These are phyloP conservation scores for Gopherus flavomarginatus DNA, from an alignment of 2,113 vertebrate genomes.

Conservation along the genomic window DNA sequence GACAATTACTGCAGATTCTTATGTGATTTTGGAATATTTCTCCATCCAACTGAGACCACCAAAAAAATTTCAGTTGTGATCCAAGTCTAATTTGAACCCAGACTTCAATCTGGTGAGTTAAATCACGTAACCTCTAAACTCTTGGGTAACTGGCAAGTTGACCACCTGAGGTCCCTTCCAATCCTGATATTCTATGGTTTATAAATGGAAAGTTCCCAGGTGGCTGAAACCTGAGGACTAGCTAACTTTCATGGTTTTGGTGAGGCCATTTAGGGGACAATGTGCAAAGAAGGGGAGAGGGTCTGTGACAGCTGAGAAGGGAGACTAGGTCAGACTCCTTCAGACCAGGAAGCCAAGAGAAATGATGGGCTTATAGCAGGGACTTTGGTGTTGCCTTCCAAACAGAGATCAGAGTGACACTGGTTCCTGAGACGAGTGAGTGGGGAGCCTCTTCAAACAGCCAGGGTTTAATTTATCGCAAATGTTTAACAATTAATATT, in stretches of 20 bases:
- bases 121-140: neutral
- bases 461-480: neutral
- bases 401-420: neutral
- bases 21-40: neutral
- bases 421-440: neutral
- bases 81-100: neutral
- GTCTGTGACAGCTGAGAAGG: neutral
- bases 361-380: neutral
- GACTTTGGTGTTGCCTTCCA: neutral
- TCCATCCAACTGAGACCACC: neutral
- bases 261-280: neutral
- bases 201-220: too few relatives aligned
- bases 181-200: too few relatives aligned
- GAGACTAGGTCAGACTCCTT: neutral
- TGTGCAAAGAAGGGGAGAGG: neutral
- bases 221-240: accelerated
- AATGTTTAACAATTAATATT: neutral
- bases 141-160: neutral
- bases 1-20: neutral
- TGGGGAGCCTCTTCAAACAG: neutral
- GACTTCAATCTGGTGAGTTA: neutral
- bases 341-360: neutral
- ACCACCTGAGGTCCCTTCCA: too few relatives aligned
- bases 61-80: neutral
- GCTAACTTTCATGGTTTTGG: neutral